These are phyloP conservation scores for Nymphicus hollandicus DNA, from an alignment of 2,113 vertebrate species.

Conservation along the genomic window DNA sequence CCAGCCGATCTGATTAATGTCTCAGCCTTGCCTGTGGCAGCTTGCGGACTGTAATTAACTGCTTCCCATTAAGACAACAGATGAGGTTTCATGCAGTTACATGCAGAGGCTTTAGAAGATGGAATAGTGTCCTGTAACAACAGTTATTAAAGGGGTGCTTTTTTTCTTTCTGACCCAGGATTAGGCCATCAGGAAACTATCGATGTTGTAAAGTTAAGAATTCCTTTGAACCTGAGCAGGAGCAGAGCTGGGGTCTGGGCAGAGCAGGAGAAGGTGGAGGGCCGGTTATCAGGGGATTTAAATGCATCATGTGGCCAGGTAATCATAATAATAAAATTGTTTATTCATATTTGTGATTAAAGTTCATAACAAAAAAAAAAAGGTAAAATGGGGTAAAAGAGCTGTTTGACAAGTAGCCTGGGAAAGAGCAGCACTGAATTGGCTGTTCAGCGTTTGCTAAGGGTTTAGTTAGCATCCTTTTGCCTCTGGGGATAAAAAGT, in stretches of 20 bases:
- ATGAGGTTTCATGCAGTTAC: slow-evolving; percentile 28
- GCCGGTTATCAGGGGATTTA: neutral
- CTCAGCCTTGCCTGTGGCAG: slow-evolving; percentile 11
- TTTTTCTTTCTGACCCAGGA: neutral
- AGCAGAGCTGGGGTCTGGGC: neutral
- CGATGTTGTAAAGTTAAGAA: neutral
- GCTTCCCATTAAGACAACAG: slow-evolving; percentile 3
- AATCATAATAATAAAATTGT: neutral
- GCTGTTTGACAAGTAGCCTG: neutral
- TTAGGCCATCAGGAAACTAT: neutral
- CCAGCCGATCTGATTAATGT: neutral
- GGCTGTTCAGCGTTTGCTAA: neutral
- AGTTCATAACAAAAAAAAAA: neutral
- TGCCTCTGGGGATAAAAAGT: rapidly evolving
- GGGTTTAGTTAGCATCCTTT: neutral
- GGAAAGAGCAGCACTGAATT: neutral
- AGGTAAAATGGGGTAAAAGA: neutral
- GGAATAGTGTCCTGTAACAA: neutral
- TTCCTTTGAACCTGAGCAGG: neutral
- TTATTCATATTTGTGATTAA: neutral
- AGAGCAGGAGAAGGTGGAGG: neutral
- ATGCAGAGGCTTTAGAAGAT: neutral
- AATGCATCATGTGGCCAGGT: neutral
- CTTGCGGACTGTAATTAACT: slow-evolving; percentile 20
- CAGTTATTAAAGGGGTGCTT: neutral